Percentiles rank a stretch among this genome's conserved stretches.
Conservation (phyloP, 2,888 invertebrate species). For the Cerastoderma edule region DNA sequence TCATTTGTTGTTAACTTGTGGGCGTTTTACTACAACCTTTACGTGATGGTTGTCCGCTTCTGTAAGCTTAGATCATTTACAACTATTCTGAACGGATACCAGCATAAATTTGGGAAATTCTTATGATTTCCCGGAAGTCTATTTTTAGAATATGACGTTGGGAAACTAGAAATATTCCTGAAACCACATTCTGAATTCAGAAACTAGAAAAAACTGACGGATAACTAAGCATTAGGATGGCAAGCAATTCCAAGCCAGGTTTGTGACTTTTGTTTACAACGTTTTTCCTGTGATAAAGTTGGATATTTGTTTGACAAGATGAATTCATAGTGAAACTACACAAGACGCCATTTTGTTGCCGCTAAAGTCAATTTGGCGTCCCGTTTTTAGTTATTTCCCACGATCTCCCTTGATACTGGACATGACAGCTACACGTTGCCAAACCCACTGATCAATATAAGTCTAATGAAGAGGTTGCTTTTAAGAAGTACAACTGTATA, state of each 20-base stretch:
- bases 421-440: no score
- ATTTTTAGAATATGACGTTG: conserved; percentile 63
- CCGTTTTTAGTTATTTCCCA: no score
- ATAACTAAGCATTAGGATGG: conserved; percentile 12
- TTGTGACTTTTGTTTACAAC: not conserved
- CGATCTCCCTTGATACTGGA: no score
- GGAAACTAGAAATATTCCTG: conserved; percentile 23
- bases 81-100: no score
- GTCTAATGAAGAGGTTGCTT: no score
- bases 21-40: no score
- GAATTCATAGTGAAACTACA: not conserved
- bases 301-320: not conserved
- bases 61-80: no score
- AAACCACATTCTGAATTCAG: conserved; percentile 11
- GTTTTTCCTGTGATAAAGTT: not conserved
- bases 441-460: no score
- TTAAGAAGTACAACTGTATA: no score
- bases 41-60: no score
- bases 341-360: not conserved
- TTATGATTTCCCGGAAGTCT: conserved; percentile 52
- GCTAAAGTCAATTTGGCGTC: not conserved
- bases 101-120: conserved; percentile 3
- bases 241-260: conserved; percentile 16
- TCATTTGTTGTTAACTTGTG: no score
- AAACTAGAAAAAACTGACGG: not conserved